Percentiles rank a stretch among this genome's conserved stretches.
Conservation (phyloP, 2,797 vertebrate species). For the Cebuella pygmaea region DNA sequence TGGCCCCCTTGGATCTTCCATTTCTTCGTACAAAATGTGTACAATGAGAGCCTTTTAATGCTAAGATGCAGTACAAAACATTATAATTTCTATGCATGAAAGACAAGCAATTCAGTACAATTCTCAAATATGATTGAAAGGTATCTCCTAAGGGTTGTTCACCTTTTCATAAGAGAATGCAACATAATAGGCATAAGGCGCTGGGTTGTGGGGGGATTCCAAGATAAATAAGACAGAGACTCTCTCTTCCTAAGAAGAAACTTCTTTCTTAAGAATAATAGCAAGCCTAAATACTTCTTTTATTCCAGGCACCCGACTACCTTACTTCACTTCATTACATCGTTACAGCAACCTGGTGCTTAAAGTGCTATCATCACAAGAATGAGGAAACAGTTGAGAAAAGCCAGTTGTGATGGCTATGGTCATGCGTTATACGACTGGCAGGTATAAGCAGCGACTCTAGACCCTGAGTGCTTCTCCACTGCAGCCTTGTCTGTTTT, state of each 20-base stretch:
- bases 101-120: background rate
- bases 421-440: background rate
- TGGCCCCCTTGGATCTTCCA: background rate
- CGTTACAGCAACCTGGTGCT: background rate
- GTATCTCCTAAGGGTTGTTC: background rate
- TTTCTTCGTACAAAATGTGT: background rate
- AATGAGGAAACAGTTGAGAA: background rate
- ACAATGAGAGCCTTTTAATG: background rate
- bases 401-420: too few species aligned
- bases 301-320: background rate
- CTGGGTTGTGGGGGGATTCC: background rate
- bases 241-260: background rate
- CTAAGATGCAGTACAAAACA: background rate
- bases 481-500: too few species aligned
- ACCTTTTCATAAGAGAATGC: background rate
- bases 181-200: background rate
- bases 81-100: background rate
- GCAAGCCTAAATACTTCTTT: background rate
- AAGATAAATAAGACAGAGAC: background rate
- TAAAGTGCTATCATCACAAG: background rate
- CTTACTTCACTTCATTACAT: background rate
- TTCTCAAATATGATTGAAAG: background rate
- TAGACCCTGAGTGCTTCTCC: background rate
- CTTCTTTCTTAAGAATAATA: background rate
- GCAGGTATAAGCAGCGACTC: accelerated